Evolutionary conservation across 2,797 vertebrate species (phyloP).

Genomic region (Coregonus ussuriensis): DNA sequence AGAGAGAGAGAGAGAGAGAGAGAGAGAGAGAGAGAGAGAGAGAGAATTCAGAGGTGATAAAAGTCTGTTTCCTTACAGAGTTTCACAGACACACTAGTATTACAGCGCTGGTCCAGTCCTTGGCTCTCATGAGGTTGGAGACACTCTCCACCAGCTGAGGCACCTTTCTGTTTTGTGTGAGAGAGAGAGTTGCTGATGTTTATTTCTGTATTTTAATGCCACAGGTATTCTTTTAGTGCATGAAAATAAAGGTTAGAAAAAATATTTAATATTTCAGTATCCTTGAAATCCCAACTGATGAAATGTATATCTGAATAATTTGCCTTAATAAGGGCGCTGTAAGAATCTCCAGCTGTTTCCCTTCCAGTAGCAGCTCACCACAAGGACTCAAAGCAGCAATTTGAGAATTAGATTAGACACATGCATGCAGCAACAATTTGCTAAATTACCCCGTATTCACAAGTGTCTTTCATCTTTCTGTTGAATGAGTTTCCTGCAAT

Average conservation of each 20-base stretch:
- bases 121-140: not conserved
- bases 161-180: not conserved
- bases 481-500: conserved; percentile 92
- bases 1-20: conserved; percentile 1
- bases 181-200: not conserved
- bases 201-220: not conserved
- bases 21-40: not conserved
- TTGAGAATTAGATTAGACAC: conserved; percentile 86
- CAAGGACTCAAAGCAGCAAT: conserved; percentile 72
- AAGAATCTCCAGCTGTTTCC: conserved; percentile 42
- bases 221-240: not conserved
- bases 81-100: not conserved
- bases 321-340: conserved; percentile 45
- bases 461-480: conserved; percentile 86
- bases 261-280: conserved; percentile 24
- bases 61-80: not conserved
- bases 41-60: not conserved
- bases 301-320: conserved; percentile 25
- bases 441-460: conserved; percentile 88
- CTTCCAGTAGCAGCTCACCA: conserved; percentile 37
- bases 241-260: not conserved
- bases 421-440: conserved; percentile 84
- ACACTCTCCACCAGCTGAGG: not conserved
- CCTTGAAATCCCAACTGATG: conserved; percentile 20
- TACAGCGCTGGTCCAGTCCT: not conserved